Percentiles rank a stretch among this genome's conserved stretches.
Conservation (phyloP, 1,140 invertebrate species). For the Portunus trituberculatus region DNA sequence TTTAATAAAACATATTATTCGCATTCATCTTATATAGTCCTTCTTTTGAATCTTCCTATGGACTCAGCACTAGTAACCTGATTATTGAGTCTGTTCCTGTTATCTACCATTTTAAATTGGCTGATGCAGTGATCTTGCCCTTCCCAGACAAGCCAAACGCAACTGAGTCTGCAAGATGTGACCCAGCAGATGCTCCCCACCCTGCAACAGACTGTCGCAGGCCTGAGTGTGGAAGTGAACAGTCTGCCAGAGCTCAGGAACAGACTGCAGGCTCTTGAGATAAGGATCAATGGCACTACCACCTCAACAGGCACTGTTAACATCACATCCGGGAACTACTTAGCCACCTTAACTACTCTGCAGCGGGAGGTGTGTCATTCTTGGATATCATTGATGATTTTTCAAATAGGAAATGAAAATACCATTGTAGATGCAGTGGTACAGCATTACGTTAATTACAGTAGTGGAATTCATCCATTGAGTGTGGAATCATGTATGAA, state of each 20-base stretch:
- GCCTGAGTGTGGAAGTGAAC: background rate
- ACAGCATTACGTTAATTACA: too few species aligned
- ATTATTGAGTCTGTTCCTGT: background rate
- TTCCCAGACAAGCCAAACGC: background rate
- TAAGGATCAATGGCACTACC: background rate
- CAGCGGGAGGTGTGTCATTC: slow-evolving; percentile 28
- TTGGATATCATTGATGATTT: too few species aligned
- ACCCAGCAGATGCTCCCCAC: background rate
- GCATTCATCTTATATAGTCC: too few species aligned
- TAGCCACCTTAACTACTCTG: background rate
- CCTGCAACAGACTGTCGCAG: background rate
- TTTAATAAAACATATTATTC: too few species aligned
- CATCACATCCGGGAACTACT: background rate
- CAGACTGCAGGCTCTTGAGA: slow-evolving; percentile 41
- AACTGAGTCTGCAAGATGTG: background rate
- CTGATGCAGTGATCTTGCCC: background rate
- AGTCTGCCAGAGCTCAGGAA: slow-evolving; percentile 30
- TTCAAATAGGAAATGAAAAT: too few species aligned
- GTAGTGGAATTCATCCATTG: too few species aligned
- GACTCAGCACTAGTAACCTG: too few species aligned
- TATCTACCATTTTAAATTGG: background rate
- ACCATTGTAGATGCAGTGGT: too few species aligned
- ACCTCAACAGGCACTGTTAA: background rate
- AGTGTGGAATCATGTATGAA: too few species aligned
- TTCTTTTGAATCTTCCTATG: too few species aligned